phyloP scores from a whole-genome alignment of 2,888 invertebrate species.

The Druceiella hillmani region DNA sequence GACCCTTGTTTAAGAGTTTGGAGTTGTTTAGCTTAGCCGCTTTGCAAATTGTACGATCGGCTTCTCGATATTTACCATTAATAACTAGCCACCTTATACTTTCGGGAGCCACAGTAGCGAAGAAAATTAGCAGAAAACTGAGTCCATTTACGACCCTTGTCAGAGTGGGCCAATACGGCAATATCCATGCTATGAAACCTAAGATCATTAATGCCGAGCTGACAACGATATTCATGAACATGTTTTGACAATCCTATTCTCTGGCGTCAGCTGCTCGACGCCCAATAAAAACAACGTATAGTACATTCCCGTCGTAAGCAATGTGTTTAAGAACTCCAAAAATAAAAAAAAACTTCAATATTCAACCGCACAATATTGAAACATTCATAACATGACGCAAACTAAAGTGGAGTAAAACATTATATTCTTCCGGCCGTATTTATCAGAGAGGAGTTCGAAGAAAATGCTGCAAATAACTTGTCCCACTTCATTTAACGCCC shows the following conservation, averaged over 20 bases:
- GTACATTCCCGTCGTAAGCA: conserved; percentile 46
- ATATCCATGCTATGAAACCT: neutral
- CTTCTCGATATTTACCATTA: neutral
- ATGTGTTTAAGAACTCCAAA: conserved; percentile 49
- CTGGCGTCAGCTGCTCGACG: neutral
- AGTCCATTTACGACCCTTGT: neutral
- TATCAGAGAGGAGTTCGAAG: conserved; percentile 55
- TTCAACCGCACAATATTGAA: conserved; percentile 42
- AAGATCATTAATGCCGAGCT: neutral
- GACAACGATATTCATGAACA: neutral
- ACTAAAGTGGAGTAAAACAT: conserved; percentile 40
- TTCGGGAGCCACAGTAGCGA: neutral
- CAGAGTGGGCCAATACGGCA: neutral
- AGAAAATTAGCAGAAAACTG: neutral
- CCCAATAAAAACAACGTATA: conserved; percentile 43
- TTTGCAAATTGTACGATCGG: neutral
- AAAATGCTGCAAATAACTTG: conserved; percentile 54
- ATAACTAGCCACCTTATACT: neutral
- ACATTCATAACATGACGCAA: conserved; percentile 41
- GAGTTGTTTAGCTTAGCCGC: neutral
- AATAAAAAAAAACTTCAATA: conserved; percentile 44
- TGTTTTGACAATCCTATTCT: neutral
- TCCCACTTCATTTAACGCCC: conserved; percentile 55
- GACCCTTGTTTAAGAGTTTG: neutral
- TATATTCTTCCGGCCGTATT: conserved; percentile 40